Evolutionary conservation across 2,888 invertebrate species (phyloP).

Genomic region (Ceraclea dissimilis): DNA sequence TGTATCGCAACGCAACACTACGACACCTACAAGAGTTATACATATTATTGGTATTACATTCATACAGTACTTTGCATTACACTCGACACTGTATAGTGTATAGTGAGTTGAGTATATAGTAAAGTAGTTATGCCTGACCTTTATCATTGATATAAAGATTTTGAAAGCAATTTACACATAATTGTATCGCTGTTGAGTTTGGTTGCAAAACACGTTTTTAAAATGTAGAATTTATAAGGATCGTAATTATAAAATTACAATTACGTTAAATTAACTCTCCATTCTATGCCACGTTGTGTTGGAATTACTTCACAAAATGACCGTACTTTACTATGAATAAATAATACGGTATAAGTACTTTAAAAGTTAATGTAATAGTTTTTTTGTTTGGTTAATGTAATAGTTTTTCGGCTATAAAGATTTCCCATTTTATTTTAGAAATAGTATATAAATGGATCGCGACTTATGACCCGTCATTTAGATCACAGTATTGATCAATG

Average conservation of each 20-base stretch:
- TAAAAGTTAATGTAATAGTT: too few species aligned
- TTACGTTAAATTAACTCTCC: too few species aligned
- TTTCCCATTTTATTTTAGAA: neutral
- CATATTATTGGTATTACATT: neutral
- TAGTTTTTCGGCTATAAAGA: too few species aligned
- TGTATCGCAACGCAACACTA: too few species aligned
- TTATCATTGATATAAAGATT: neutral
- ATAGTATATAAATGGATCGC: neutral
- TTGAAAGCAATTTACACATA: slow-evolving; percentile 1
- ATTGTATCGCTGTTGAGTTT: neutral
- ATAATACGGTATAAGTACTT: too few species aligned
- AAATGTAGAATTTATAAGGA: neutral
- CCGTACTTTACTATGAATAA: too few species aligned
- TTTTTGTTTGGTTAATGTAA: too few species aligned
- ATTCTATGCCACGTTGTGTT: too few species aligned
- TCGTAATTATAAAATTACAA: too few species aligned
- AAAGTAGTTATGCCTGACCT: neutral
- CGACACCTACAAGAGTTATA: neutral
- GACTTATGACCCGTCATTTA: slow-evolving; percentile 5
- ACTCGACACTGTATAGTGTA: neutral
- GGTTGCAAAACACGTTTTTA: neutral
- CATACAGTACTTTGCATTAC: neutral
- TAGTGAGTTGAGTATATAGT: too few species aligned
- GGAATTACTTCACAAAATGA: too few species aligned
- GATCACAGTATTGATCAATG: neutral